A percentile compares a stretch with the other conserved stretches of the same genome.
Conservation (phyloP, 2,113 vertebrate species). For the Phalacrocorax aristotelis region DNA sequence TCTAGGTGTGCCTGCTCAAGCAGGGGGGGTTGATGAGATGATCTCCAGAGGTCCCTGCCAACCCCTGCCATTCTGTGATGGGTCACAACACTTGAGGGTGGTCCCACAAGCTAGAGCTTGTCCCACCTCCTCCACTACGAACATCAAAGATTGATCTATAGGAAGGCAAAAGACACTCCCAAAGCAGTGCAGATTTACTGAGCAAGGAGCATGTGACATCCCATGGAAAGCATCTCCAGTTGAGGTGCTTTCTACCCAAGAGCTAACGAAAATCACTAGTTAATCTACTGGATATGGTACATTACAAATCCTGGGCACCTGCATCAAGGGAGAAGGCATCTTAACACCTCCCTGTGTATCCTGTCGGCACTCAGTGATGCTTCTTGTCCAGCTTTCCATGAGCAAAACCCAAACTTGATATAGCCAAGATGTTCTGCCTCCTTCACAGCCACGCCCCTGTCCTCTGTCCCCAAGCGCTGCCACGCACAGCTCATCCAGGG, state of each 20-base stretch:
- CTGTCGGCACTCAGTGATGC: rapidly evolving
- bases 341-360: too few relatives aligned
- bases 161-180: too few relatives aligned
- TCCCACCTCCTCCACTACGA: rapidly evolving
- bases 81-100: background rate
- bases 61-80: too few relatives aligned
- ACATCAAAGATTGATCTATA: background rate
- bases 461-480: background rate
- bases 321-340: too few relatives aligned
- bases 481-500: background rate
- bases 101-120: background rate
- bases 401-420: background rate
- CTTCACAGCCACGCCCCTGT: background rate
- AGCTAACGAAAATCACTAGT: rapidly evolving
- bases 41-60: too few relatives aligned
- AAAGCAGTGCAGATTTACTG: rapidly evolving
- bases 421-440: background rate
- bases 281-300: background rate
- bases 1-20: too few relatives aligned
- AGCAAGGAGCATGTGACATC: background rate
- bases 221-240: background rate
- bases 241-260: background rate
- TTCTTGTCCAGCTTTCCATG: background rate
- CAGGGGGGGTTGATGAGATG: too few relatives aligned
- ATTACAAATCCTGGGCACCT: background rate